A percentile compares a stretch with the other conserved stretches of the same genome.
Conservation (phyloP, 2,113 vertebrate species). For the Macroglossus sobrinus region DNA sequence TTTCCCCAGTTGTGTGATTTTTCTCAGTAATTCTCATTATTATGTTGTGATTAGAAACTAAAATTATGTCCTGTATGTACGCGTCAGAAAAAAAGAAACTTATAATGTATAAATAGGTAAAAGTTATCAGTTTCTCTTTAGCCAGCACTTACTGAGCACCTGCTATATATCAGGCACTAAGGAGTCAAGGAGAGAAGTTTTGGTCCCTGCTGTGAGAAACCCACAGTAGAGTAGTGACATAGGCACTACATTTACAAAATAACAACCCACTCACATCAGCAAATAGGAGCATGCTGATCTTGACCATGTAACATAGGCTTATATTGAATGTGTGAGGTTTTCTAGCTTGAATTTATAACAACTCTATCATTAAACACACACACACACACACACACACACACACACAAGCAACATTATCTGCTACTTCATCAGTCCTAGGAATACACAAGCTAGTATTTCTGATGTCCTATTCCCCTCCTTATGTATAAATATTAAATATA, state of each 20-base stretch:
- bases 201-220: background rate
- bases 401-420: background rate
- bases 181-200: background rate
- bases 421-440: background rate
- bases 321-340: background rate
- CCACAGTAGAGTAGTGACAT: background rate
- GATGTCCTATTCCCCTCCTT: background rate
- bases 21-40: conserved; percentile 15
- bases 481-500: background rate
- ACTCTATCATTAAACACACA: background rate
- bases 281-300: background rate
- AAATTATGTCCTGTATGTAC: background rate
- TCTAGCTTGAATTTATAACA: background rate
- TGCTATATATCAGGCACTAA: background rate
- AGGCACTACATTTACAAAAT: background rate
- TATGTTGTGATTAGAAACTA: background rate
- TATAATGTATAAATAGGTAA: background rate
- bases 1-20: background rate
- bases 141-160: background rate
- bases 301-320: background rate
- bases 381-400: background rate
- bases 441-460: background rate
- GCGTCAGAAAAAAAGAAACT: background rate
- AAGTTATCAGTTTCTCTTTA: background rate
- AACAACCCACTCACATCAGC: background rate